phyloP scores from a whole-genome alignment of 2,113 vertebrate species.

The Terrapene triunguis region DNA sequence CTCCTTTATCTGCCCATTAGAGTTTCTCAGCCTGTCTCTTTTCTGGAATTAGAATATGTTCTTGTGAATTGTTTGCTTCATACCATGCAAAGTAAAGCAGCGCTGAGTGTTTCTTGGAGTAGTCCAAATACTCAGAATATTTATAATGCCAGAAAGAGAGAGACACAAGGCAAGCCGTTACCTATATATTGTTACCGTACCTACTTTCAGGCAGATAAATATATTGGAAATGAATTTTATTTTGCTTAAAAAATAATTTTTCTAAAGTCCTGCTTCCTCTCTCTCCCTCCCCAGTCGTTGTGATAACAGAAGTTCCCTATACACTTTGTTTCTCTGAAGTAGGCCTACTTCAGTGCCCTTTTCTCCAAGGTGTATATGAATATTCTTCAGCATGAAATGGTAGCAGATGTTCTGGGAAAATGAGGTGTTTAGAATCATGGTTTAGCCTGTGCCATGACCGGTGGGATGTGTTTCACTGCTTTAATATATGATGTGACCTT shows the following conservation, averaged over 20 bases:
- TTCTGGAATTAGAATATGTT: neutral
- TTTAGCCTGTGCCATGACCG: neutral
- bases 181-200: neutral
- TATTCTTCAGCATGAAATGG: neutral
- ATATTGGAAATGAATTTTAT: neutral
- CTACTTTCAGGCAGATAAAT: neutral
- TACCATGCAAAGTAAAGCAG: neutral
- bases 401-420: neutral
- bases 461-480: neutral
- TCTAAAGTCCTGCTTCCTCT: neutral
- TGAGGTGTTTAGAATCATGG: neutral
- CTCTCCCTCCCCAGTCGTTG: neutral
- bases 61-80: neutral
- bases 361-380: neutral
- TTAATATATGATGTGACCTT: neutral
- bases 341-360: neutral
- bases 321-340: neutral
- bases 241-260: neutral
- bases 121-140: neutral
- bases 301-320: neutral
- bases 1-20: neutral
- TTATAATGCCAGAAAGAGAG: neutral
- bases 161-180: neutral
- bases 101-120: neutral
- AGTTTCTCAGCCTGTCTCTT: neutral